phyloP scores from a whole-genome alignment of 1,140 invertebrate species.

The Asbolus verrucosus region DNA sequence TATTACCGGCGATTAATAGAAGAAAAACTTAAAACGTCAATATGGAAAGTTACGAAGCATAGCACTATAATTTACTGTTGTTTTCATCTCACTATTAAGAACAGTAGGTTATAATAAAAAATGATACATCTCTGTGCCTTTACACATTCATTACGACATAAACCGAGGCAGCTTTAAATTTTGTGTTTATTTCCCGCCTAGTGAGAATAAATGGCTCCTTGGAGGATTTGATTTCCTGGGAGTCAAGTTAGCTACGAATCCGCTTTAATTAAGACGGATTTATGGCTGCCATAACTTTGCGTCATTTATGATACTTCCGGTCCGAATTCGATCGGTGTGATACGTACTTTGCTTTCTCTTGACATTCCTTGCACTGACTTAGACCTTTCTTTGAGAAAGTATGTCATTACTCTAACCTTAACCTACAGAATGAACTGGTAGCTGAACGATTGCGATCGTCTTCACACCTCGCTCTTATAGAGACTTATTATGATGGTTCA shows the following conservation, averaged over 20 bases:
- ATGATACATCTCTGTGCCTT: no score
- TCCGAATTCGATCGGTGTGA: conserved; percentile 46
- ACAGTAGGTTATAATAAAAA: conserved; percentile 40
- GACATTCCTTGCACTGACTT: conserved; percentile 56
- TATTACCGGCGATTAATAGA: conserved; percentile 26
- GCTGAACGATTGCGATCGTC: conserved; percentile 15
- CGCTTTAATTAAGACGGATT: conserved; percentile 22
- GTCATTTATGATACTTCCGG: conserved; percentile 46
- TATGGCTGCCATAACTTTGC: conserved; percentile 32
- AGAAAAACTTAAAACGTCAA: conserved; percentile 25
- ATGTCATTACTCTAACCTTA: conserved; percentile 60
- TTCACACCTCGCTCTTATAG: conserved; percentile 22
- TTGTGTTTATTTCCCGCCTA: no score
- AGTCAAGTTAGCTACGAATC: not conserved
- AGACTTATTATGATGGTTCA: not conserved
- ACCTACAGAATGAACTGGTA: conserved; percentile 50
- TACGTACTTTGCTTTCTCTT: conserved; percentile 53
- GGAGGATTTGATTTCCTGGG: not conserved
- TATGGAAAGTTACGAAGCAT: conserved; percentile 33
- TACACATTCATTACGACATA: not conserved
- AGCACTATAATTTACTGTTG: conserved; percentile 33
- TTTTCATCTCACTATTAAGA: conserved; percentile 39
- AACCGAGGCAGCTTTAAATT: not conserved
- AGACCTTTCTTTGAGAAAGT: conserved; percentile 61
- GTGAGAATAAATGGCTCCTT: no score